These are phyloP conservation scores for Bergia sp. DNA, from an alignment of 92 coral and sea anemone genomes.

Conservation along the genomic window DNA sequence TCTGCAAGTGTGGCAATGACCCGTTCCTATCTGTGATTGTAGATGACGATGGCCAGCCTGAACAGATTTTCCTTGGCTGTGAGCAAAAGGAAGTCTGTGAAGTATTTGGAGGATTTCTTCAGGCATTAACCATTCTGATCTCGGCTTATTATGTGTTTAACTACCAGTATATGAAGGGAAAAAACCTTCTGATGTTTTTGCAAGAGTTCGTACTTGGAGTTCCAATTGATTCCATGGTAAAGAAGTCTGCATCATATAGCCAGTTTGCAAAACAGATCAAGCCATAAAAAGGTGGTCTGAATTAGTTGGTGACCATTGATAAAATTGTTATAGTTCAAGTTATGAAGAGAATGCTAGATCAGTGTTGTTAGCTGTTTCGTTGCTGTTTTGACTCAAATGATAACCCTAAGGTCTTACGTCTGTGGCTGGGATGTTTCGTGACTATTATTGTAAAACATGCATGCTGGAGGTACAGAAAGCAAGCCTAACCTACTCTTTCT, in stretches of 20 bases:
- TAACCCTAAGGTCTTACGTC: background rate
- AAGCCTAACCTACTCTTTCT: background rate
- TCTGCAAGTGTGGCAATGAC: conserved; percentile 39
- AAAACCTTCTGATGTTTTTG: conserved; percentile 49
- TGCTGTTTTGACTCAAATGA: conserved; percentile 13
- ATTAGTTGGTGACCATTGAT: background rate
- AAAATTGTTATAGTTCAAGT: conserved; percentile 8
- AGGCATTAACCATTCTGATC: conserved; percentile 45
- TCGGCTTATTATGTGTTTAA: conserved; percentile 39
- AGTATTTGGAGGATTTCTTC: conserved; percentile 40
- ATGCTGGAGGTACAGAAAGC: no score
- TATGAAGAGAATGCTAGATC: conserved; percentile 8
- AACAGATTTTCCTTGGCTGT: conserved; percentile 50
- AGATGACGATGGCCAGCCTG: conserved; percentile 21
- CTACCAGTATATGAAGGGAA: conserved; percentile 38
- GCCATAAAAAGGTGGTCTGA: conserved; percentile 26
- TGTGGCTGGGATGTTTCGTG: background rate
- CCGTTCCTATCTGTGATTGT: conserved; percentile 43
- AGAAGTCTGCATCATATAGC: conserved; percentile 39
- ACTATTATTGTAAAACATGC: no score
- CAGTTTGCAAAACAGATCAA: conserved; percentile 49
- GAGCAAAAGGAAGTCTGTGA: conserved; percentile 51
- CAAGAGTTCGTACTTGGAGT: conserved; percentile 46
- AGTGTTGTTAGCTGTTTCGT: conserved; percentile 1
- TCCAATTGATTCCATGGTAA: conserved; percentile 43